These are phyloP conservation scores for Ovis aries DNA, from an alignment of 2,113 vertebrate species.

Conservation along the genomic window DNA sequence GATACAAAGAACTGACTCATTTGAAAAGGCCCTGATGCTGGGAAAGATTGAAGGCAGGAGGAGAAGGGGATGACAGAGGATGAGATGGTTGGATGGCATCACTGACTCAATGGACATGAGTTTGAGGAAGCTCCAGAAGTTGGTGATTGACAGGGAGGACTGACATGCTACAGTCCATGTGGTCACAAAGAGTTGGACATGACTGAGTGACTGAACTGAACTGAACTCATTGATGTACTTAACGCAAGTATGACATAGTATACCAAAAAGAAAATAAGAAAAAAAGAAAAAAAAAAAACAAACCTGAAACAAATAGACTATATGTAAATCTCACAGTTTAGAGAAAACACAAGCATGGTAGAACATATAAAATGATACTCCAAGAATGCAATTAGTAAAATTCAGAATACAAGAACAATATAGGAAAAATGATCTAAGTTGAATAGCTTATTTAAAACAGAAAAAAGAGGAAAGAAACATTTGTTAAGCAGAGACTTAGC, in stretches of 20 bases:
- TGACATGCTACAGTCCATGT: not conserved
- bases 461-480: not conserved
- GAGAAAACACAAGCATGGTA: not conserved
- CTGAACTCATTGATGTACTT: not conserved
- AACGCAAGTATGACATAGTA: not conserved
- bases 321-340: not conserved
- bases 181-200: accelerated
- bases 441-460: not conserved
- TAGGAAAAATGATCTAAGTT: not conserved
- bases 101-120: not conserved
- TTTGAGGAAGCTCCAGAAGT: not conserved
- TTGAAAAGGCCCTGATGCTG: not conserved
- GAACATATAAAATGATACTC: not conserved
- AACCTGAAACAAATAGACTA: not conserved
- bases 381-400: not conserved
- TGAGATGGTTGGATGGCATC: not conserved
- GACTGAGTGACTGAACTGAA: not conserved
- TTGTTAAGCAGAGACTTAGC: not conserved
- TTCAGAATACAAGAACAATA: not conserved
- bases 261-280: not conserved
- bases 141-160: not conserved
- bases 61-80: not conserved
- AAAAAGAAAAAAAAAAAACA: not conserved
- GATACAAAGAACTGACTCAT: not conserved
- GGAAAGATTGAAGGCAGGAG: not conserved